phyloP scores from a whole-genome alignment of 2,113 vertebrate genomes.

The Ia io region DNA sequence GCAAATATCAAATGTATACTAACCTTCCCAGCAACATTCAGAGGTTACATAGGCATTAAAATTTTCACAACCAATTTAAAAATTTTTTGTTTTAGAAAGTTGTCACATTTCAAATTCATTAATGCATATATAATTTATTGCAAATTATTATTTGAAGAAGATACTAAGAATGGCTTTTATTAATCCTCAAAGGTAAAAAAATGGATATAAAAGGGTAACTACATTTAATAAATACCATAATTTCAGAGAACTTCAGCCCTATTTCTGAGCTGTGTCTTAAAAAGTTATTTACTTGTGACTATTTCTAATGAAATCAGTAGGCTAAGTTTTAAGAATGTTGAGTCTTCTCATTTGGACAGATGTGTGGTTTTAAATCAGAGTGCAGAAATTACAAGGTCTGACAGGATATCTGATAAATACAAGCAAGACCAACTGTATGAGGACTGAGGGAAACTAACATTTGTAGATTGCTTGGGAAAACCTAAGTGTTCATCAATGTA shows the following conservation, averaged over 20 bases:
- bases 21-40: background rate
- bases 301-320: conserved; percentile 13
- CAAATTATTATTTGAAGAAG: background rate
- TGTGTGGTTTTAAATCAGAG: conserved; percentile 34
- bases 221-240: background rate
- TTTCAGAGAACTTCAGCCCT: background rate
- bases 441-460: conserved; percentile 3
- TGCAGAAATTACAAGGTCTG: conserved; percentile 21
- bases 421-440: conserved; percentile 21
- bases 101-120: background rate
- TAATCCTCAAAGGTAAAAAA: background rate
- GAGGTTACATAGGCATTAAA: background rate
- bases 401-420: conserved; percentile 14
- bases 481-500: background rate
- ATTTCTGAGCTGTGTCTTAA: background rate
- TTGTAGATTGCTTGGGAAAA: background rate
- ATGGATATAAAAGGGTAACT: background rate
- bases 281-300: background rate
- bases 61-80: background rate
- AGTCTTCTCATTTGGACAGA: conserved; percentile 10
- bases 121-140: background rate
- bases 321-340: conserved; percentile 31
- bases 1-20: background rate
- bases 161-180: background rate
- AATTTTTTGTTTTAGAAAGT: background rate